Evolutionary conservation across 2,113 vertebrate species (phyloP), one percentile per base, ranked within the genome.

Genomic region (Maccullochella peelii): DNA sequence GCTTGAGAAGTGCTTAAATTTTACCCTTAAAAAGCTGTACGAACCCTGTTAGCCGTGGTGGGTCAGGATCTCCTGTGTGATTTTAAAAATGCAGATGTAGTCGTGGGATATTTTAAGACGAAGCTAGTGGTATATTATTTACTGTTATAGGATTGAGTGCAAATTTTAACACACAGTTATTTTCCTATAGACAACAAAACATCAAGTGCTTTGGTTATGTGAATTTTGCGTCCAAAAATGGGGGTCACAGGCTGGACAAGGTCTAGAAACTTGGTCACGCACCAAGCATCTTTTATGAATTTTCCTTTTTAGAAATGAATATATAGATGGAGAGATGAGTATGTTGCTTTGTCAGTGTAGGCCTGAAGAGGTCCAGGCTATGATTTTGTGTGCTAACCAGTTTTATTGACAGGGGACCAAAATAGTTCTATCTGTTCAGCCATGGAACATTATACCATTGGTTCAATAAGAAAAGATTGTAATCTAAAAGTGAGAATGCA

Each of bases 331-430:
- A 16, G 21, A 63, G 15, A 3, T 44, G 8, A 36, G 6, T 2
- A 1, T 44, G 3, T 14, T 27, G 5, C 5, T 69, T 42, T 47
- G 12, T 73, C 14, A 4, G 7, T 50, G 23, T 25, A 3, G 2
- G 18, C 44, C 40, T 33, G 21, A 5, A 49, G 10, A 66, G 25
- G 14, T 27, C 3, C 15, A 15, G 14, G 10, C 30, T 42, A 1
- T 67, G 12, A 40, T 66, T 74, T 30, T 57, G 47, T 65, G 27
- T 65, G 27, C 27, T 44, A 6, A 52, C 1, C 16, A 25, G 16
- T 55, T 73, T 86, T 65, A 80, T 77, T 58, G 69, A 54, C 36
- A 23, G 50, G n/a, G 40, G 1, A 70, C 15, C n/a, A 66, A 50
- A 73, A 66, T 40, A 20, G 54, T 38, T 47, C 7, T 5, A 70